Evolutionary conservation across 2,888 invertebrate genomes (phyloP).

Genomic region (Poecilobothrus nobilitatus): DNA sequence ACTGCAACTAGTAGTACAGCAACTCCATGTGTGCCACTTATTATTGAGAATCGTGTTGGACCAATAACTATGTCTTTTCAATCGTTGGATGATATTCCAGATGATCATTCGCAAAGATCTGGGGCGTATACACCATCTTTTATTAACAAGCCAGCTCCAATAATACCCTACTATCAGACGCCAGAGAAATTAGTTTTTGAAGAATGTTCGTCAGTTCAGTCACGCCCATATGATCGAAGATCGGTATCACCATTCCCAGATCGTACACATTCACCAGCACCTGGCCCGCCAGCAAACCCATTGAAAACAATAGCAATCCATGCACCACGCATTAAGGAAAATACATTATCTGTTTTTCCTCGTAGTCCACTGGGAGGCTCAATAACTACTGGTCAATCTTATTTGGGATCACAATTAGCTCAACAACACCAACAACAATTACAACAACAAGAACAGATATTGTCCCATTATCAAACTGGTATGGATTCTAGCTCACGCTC

Average conservation of each 20-base stretch:
- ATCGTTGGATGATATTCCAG: constrained; percentile 50
- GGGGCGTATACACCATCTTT: constrained; percentile 61
- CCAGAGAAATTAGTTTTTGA: constrained; percentile 61
- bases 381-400: constrained; percentile 42
- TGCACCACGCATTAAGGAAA: constrained; percentile 54
- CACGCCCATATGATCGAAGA: constrained; percentile 54
- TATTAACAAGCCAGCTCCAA: constrained; percentile 61
- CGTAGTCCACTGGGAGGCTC: constrained; percentile 38
- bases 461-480: constrained; percentile 44
- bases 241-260: constrained; percentile 60
- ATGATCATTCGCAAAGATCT: constrained; percentile 33
- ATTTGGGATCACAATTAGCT: constrained; percentile 33
- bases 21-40: constrained; percentile 31
- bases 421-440: constrained; percentile 25
- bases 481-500: constrained; percentile 44
- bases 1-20: constrained; percentile 25
- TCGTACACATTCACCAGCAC: constrained; percentile 60
- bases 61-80: constrained; percentile 57
- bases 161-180: constrained; percentile 67
- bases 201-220: constrained; percentile 52
- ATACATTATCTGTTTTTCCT: constrained; percentile 26
- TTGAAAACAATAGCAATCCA: constrained; percentile 48
- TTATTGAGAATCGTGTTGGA: constrained; percentile 46
- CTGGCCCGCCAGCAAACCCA: constrained; percentile 61
- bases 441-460: constrained; percentile 34